These are phyloP conservation scores for Megatriorchis doriae DNA, from an alignment of 2,113 vertebrate species.

Conservation along the genomic window DNA sequence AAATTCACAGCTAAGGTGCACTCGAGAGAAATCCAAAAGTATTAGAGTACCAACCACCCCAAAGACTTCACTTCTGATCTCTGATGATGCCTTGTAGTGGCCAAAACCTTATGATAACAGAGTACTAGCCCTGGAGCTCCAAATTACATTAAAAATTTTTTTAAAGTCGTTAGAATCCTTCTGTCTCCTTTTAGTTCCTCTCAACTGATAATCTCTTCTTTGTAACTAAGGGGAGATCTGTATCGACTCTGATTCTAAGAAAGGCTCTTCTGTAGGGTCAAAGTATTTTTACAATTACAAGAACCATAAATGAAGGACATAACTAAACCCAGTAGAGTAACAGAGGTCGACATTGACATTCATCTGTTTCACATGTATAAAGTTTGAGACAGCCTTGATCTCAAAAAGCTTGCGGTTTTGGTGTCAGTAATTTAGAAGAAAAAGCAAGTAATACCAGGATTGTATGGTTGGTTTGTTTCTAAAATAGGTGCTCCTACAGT, in stretches of 20 bases:
- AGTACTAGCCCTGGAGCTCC: background rate
- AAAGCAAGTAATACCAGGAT: background rate
- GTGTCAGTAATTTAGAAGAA: background rate
- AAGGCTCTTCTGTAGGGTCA: background rate
- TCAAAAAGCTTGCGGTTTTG: background rate
- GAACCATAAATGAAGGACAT: background rate
- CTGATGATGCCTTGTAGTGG: background rate
- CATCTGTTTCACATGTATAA: background rate
- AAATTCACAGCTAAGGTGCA: background rate
- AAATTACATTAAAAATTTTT: background rate
- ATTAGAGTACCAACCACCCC: background rate
- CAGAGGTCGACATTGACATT: background rate
- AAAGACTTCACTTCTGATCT: background rate
- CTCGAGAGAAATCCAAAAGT: background rate
- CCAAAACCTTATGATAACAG: background rate
- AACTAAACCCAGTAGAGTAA: background rate
- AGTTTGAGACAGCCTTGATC: background rate
- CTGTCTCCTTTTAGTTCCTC: background rate
- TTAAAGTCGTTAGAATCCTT: background rate
- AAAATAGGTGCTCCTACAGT: background rate
- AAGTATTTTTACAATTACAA: background rate
- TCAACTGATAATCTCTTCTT: background rate
- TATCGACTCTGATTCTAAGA: background rate
- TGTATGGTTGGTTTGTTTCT: background rate
- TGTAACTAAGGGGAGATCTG: background rate